Base-by-base conservation (phyloP, 2,888 invertebrate genomes). In the Synergus umbraculus region DNA sequence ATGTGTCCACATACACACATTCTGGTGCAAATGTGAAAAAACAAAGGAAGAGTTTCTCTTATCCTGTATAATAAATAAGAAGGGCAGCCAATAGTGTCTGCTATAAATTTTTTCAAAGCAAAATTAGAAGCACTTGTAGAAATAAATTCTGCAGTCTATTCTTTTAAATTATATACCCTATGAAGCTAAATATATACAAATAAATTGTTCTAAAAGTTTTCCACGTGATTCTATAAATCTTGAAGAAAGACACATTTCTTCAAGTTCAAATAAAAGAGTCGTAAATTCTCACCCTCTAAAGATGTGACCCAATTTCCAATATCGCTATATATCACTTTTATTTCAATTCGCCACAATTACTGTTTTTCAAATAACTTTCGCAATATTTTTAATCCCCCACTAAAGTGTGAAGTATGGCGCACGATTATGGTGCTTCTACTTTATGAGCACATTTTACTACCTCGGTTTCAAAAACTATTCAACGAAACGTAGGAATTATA, bases 51-150 rank as follows among this genome's bases (percentile, higher is more conserved):
- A 29, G 37, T 73, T 49, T 73, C 10, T 73, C 37, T 54, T 46
- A 29, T 49, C 54, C 46, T 29, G 69, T 73, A 73, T 73, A 73
- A 73, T 49, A 73, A 73, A 73, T 73, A 73, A 73, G 54, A 37
- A 54, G n/a, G 60, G 22, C 10, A 60, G 60, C 10, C 60, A 60
- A 60, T 60, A 60, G 22, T 10, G 2, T 10, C 12, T 22, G 22
- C 60, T 44, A 67, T 67, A 22, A 54, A 73, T 29, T 46, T 22
- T 22, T 22, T 12, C n/a, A n/a, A 22, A 22, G 10, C 10, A 60
- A 22, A 60, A 22, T 60, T 4, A 9, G 22, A 7, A 22, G 0
- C 7, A n/a, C n/a, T n/a, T 54, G 54, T 8, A 5, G 7, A 8
- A 7, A 54, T 54, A 54, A n/a, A 54, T 54, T 54, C 8, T n/a